phyloP scores from a whole-genome alignment of 2,888 invertebrate genomes.

The Standfussiana lucernea region DNA sequence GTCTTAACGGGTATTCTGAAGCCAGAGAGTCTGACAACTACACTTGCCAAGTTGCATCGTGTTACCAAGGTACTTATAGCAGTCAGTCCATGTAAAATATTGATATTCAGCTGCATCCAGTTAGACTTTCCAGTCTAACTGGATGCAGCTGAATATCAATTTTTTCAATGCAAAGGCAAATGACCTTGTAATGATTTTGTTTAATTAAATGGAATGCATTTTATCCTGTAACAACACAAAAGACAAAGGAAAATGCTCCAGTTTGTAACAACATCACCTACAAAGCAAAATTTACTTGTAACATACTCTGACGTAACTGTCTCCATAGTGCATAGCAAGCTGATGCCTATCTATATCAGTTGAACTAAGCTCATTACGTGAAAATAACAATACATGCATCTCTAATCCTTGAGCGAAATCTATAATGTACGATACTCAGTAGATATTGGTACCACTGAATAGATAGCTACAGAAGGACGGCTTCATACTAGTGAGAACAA shows the following conservation, averaged over 20 bases:
- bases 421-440: not conserved
- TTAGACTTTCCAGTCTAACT: too few relatives aligned
- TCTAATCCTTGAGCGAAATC: slow-evolving; percentile 31
- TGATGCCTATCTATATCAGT: slow-evolving; percentile 17
- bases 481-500: not conserved
- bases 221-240: not conserved
- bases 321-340: slow-evolving; percentile 19
- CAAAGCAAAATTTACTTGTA: not conserved
- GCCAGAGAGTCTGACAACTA: not conserved
- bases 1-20: not conserved
- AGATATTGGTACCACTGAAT: not conserved
- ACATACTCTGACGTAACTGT: not conserved
- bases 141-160: too few relatives aligned
- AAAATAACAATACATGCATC: slow-evolving; percentile 31
- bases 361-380: slow-evolving; percentile 31
- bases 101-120: not conserved
- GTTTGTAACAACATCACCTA: not conserved
- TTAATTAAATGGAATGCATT: not conserved
- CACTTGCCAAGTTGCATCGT: not conserved
- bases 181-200: too few relatives aligned
- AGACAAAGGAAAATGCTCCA: not conserved
- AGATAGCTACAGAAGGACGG: not conserved
- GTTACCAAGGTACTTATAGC: not conserved
- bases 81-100: not conserved
- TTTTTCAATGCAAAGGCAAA: too few relatives aligned